phyloP scores from a whole-genome alignment of 2,797 vertebrate species.

The Ctenopoma kingsleyae region DNA sequence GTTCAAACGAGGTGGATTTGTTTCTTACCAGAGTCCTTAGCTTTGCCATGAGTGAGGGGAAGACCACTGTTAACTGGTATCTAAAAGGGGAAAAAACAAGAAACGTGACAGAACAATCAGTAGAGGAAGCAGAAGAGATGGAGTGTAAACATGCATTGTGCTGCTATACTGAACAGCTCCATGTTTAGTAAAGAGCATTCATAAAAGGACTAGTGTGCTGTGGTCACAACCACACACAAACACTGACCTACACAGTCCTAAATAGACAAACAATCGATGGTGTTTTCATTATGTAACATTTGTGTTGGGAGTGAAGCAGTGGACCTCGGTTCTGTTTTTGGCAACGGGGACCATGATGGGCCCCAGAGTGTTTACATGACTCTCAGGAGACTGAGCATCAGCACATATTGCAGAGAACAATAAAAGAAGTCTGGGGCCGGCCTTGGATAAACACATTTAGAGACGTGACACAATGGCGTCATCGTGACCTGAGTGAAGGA shows the following conservation, averaged over 20 bases:
- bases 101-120: slow-evolving; percentile 30
- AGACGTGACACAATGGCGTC: slow-evolving; percentile 52
- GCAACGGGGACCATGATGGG: slow-evolving; percentile 51
- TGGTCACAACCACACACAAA: slow-evolving; percentile 15
- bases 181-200: slow-evolving; percentile 30
- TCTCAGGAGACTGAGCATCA: slow-evolving; percentile 61
- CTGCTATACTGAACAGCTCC: slow-evolving; percentile 8
- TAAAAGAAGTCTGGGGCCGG: slow-evolving; percentile 63
- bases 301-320: slow-evolving; percentile 53
- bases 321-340: slow-evolving; percentile 72
- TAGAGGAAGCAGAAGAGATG: slow-evolving; percentile 10
- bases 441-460: slow-evolving; percentile 72
- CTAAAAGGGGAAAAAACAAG: slow-evolving; percentile 55
- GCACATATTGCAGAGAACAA: slow-evolving; percentile 55
- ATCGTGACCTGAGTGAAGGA: slow-evolving; percentile 40
- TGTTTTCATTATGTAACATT: slow-evolving; percentile 73
- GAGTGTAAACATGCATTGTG: slow-evolving; percentile 22
- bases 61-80: slow-evolving; percentile 40
- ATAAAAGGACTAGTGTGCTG: slow-evolving; percentile 8
- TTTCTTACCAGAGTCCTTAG: slow-evolving; percentile 77
- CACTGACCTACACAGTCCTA: slow-evolving; percentile 16
- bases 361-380: slow-evolving; percentile 73
- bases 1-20: neutral
- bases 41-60: slow-evolving; percentile 51
- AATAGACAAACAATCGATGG: slow-evolving; percentile 32